Percentiles rank a stretch among this genome's conserved stretches.
Conservation (phyloP, 2,888 invertebrate species). For the Imbricaverruca yamaguchii region DNA sequence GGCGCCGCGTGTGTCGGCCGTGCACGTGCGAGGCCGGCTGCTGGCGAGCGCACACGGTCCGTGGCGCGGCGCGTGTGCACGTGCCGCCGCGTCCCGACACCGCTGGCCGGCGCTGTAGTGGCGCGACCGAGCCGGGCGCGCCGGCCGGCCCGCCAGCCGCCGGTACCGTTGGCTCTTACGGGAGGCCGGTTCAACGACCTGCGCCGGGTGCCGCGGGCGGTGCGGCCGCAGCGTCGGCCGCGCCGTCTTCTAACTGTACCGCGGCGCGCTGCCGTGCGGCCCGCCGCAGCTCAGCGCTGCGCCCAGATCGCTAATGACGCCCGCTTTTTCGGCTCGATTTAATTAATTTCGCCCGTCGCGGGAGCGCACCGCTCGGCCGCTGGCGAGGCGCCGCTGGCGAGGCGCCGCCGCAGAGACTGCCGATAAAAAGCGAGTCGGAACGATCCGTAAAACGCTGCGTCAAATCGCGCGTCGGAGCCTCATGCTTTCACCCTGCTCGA, state of each 20-base stretch:
- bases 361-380: too few species aligned
- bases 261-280: neutral
- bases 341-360: neutral
- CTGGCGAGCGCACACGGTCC: neutral
- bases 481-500: too few species aligned
- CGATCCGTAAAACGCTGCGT: too few species aligned
- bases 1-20: neutral
- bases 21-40: neutral
- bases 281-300: neutral
- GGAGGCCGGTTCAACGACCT: constrained; percentile 16
- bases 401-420: too few species aligned
- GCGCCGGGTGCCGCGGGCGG: neutral
- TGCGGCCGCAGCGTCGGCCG: neutral
- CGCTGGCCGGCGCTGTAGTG: neutral
- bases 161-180: constrained; percentile 18
- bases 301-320: neutral
- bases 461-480: too few species aligned
- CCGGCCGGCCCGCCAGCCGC: neutral
- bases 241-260: neutral
- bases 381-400: too few species aligned
- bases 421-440: too few species aligned
- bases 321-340: constrained; percentile 18
- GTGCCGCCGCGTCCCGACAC: constrained; percentile 43
- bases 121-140: neutral
- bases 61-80: constrained; percentile 48